phyloP scores from a whole-genome alignment of 2,888 invertebrate genomes.

The Zhengitettix transpicula region DNA sequence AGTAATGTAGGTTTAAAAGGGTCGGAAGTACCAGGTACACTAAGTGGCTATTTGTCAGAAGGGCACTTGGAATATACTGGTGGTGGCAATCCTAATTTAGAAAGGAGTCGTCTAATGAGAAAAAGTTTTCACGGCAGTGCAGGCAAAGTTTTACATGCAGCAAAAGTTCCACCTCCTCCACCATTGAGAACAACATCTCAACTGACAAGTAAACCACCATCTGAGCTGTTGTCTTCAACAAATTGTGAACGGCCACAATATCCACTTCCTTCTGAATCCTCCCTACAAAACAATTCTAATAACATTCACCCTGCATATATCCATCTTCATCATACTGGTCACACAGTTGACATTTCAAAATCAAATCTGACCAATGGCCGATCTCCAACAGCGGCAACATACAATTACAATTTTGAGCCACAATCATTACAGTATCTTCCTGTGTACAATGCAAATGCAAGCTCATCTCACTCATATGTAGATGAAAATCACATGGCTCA shows the following conservation, averaged over 20 bases:
- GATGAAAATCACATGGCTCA: background rate
- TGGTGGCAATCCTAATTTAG: slow-evolving; percentile 47
- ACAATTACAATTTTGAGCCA: slow-evolving; percentile 26
- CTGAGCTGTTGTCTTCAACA: slow-evolving; percentile 23
- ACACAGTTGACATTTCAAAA: background rate
- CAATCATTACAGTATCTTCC: slow-evolving; percentile 45
- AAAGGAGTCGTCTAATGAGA: slow-evolving; percentile 72
- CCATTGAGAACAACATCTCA: slow-evolving; percentile 76
- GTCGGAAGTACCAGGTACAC: slow-evolving; percentile 20
- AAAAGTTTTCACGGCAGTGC: slow-evolving; percentile 78
- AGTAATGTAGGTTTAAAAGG: slow-evolving; percentile 48
- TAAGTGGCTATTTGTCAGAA: slow-evolving; percentile 73
- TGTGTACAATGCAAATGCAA: slow-evolving; percentile 29
- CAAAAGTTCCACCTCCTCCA: slow-evolving; percentile 65
- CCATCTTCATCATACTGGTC: background rate
- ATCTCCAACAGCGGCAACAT: background rate
- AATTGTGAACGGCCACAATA: background rate
- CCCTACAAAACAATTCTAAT: background rate
- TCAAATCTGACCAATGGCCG: background rate
- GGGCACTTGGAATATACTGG: slow-evolving; percentile 66
- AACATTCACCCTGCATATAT: background rate
- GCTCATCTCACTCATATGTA: background rate
- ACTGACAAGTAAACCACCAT: slow-evolving; percentile 41
- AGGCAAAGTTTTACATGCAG: slow-evolving; percentile 62
- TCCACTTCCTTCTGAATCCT: background rate